Evolutionary conservation across 1,140 invertebrate genomes (phyloP).

Genomic region (Proales similis): DNA sequence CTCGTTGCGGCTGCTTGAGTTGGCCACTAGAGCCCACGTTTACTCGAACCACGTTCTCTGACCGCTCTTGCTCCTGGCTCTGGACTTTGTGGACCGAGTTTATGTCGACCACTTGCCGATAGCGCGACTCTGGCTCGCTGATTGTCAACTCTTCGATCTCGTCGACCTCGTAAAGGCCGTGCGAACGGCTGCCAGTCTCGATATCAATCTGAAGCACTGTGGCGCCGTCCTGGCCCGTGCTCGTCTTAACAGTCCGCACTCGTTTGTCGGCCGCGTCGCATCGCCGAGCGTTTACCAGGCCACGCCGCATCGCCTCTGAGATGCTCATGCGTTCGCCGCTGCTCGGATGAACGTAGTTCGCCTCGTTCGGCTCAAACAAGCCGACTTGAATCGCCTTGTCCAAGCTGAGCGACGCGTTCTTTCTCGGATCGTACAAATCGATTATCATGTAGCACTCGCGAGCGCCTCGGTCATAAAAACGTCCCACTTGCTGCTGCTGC

Average conservation of each 20-base stretch:
- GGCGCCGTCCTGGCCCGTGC: constrained; percentile 20
- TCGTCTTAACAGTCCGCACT: constrained; percentile 14
- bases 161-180: constrained; percentile 28
- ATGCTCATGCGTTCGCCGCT: constrained; percentile 47
- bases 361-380: constrained; percentile 42
- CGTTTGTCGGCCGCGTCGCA: constrained; percentile 9
- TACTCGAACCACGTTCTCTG: background rate
- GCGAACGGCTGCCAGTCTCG: constrained; percentile 6
- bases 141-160: constrained; percentile 30
- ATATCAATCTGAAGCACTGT: constrained; percentile 35
- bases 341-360: constrained; percentile 48
- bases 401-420: constrained; percentile 44
- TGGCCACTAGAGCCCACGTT: constrained; percentile 11
- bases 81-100: constrained; percentile 11
- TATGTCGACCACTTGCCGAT: constrained; percentile 30
- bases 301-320: constrained; percentile 41
- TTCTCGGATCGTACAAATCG: constrained; percentile 41
- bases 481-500: background rate
- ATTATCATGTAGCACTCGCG: constrained; percentile 31
- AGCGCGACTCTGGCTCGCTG: background rate
- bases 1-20: background rate
- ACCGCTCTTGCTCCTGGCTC: background rate
- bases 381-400: constrained; percentile 43
- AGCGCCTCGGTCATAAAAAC: background rate
- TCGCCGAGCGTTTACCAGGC: constrained; percentile 17